Base-by-base conservation (phyloP, 92 coral and sea anemone species). In the Bergia puertoricense region DNA sequence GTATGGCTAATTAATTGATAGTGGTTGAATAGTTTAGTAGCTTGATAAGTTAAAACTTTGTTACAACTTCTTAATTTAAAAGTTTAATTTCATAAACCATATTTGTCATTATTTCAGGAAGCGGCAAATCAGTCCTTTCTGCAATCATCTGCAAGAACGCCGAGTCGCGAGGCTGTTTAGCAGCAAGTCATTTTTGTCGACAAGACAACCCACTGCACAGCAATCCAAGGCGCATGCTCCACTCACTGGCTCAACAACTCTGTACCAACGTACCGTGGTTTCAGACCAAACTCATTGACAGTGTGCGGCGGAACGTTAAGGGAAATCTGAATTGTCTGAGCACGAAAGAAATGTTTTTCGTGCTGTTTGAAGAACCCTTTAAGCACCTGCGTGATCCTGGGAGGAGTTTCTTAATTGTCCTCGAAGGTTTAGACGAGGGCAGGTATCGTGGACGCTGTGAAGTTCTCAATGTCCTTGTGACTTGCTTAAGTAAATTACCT, bases 51-150 rank as follows among this genome's bases (percentile, higher is more conserved):
- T 62, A 15, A 20, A 1, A 4, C 0, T 8, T 7, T 62, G 30
- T 62, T 16, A 3, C n/a, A 62, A 20, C 59, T 54, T 54, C 16
- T 62, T 4, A 62, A 62, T 1, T 62, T 23, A 79, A 10, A 11
- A 54, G 15, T 54, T 2, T 1, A 51, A 11, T 6, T 1, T 9
- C 14, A 54, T 11, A 54, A 11, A 18, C 2, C 59, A 11, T 54
- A 20, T 43, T 13, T 43, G 56, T 68, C 46, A 5, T 23, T 23
- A 23, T 45, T 88, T 65, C 73, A 77, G 90, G 90, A 59, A 88
- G 79, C 74, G 90, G 90, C 46, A 88, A 88, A 71, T 88, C 90
- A 2, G 90, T 88, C 7, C 81, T 88, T 72, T 74, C 90, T 44
- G 90, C 90, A 50, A 87, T 80, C 15, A 42, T 88, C 50, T 88